Conservation (phyloP, 2,888 invertebrate species). For the Hartigia nigra region DNA sequence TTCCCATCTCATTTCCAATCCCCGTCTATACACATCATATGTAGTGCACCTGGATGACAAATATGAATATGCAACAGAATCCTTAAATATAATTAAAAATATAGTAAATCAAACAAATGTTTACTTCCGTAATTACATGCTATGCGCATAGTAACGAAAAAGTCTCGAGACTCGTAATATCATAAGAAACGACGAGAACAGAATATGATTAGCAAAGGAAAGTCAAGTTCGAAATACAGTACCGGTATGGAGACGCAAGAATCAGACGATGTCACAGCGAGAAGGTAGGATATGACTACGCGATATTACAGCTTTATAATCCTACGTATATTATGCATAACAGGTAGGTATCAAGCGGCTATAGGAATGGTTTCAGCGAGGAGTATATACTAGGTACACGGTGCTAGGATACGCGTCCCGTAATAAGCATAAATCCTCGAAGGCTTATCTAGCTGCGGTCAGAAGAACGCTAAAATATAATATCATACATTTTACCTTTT, state of each 20-base stretch:
- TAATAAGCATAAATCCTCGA: slow-evolving; percentile 66
- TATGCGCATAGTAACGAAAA: background rate
- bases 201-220: background rate
- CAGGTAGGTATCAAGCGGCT: slow-evolving; percentile 28
- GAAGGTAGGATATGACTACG: background rate
- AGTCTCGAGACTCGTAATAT: background rate
- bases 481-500: slow-evolving; percentile 62
- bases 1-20: background rate
- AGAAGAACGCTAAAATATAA: slow-evolving; percentile 65
- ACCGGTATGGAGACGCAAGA: background rate
- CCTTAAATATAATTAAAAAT: background rate
- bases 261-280: background rate
- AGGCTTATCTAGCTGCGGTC: slow-evolving; percentile 64
- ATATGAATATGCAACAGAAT: background rate
- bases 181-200: background rate
- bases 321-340: slow-evolving; percentile 7
- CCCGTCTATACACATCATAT: background rate
- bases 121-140: background rate
- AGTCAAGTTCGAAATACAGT: background rate
- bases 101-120: background rate
- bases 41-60: background rate
- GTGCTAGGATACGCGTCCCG: slow-evolving; percentile 39
- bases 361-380: slow-evolving; percentile 52
- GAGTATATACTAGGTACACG: slow-evolving; percentile 30
- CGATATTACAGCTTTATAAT: slow-evolving; percentile 8